These are phyloP conservation scores for Platichthys flesus DNA, from an alignment of 2,113 vertebrate genomes.

Conservation along the genomic window DNA sequence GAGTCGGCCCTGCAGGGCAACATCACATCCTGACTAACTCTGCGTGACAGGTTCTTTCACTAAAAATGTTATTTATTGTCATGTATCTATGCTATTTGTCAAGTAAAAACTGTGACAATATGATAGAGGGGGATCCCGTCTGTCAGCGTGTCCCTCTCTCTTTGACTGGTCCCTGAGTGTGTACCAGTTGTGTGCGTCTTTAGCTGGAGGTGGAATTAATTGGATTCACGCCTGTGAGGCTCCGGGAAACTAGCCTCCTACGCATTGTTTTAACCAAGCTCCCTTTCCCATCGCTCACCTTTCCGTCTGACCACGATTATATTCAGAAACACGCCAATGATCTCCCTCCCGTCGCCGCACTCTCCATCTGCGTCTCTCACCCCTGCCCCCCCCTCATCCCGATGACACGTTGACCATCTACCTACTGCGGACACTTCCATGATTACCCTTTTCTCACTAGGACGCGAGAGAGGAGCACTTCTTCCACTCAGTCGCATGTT, in stretches of 20 bases:
- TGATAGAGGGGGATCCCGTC: too few species aligned
- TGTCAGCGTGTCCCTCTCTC: not conserved
- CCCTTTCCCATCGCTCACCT: conserved; percentile 15
- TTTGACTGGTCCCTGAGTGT: conserved; percentile 4
- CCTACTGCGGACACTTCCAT: conserved; percentile 4
- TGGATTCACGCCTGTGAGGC: conserved; percentile 17
- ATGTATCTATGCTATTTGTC: not conserved
- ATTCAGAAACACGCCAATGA: conserved; percentile 10
- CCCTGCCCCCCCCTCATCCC: conserved; percentile 2
- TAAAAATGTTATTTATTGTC: not conserved
- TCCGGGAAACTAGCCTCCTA: conserved; percentile 29
- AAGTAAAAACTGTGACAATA: too few species aligned
- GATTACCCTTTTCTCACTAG: conserved; percentile 39
- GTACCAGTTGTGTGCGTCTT: not conserved
- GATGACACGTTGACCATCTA: not conserved
- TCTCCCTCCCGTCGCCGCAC: conserved; percentile 6
- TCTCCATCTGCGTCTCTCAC: conserved; percentile 7
- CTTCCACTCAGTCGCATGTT: not conserved
- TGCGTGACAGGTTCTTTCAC: not conserved
- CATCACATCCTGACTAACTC: conserved; percentile 6
- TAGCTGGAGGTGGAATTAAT: conserved; percentile 40
- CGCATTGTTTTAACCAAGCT: conserved; percentile 52
- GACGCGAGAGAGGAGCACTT: not conserved
- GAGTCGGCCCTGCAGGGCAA: conserved; percentile 37
- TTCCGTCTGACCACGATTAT: conserved; percentile 4